Evolutionary conservation across 2,113 vertebrate species (phyloP), one percentile per base, ranked within the genome.

Genomic region (Psephotus haematonotus): DNA sequence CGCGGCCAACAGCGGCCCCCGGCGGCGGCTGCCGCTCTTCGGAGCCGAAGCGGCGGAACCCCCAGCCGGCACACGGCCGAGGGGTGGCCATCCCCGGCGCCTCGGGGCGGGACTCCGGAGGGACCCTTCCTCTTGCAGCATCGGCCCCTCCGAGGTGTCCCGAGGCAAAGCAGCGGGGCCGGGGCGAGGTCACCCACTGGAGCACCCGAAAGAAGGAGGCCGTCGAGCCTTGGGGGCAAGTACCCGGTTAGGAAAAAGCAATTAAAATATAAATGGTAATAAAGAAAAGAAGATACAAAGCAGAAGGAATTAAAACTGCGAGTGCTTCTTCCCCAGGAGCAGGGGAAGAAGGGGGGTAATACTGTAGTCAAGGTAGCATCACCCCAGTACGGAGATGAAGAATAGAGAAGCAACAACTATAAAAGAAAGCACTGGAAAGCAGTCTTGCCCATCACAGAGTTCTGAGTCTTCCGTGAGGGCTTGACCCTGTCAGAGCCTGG

Each of bases 1-100:
- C 72, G 72, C 87, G 68, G 91, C 87, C 94, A 77, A 88, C 94
- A 91, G 94, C 91, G 91, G 41, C 91, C 53, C 60, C 88, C 49
- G 77, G 85, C 82, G 94, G 94, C 17, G 41, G 37, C 44, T 44
- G 52, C 33, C 11, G 53, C 28, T 53, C n/a, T 49, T 6, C 19
- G 25, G 39, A 28, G 20, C 71, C 59, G n/a, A 17, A 27, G 5
- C 55, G 49, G 27, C 17, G 43, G 23, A 4, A 43, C 6, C 18
- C 49, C 18, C 28, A 24, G 0, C 2, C 11, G 24, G 52, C 28
- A 20, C 59, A 55, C 49, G 25, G 60, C 23, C 8, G 13, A n/a
- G 20, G 20, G 33, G 31, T 20, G 8, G 13, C 22, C 33, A 59
- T 59, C 13, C 46, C 35, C 29, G 18, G 13, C 3, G 5, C 33